Evolutionary conservation across 2,888 invertebrate species (phyloP), one percentile per base, ranked within the genome.

Genomic region (Pyrocoelia pectoralis): DNA sequence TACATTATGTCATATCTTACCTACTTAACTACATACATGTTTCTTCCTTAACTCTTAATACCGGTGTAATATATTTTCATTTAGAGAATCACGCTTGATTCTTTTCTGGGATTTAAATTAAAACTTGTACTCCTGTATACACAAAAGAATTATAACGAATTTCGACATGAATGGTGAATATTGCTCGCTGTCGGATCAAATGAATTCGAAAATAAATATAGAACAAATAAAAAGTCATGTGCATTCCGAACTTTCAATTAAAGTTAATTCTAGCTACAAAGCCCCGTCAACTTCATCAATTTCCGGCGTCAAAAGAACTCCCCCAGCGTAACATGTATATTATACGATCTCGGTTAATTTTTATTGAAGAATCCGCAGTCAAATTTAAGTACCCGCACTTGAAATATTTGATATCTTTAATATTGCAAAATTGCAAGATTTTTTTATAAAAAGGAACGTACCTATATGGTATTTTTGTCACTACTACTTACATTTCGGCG

Each of bases 21-120:
- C 15, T 48, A 29, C 38, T 43, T 56, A 49, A 49, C 49, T 33
- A 48, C 56, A 48, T 46, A 55, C 55, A 49, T 19, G 50, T 50
- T 57, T 50, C 38, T 50, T 57, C 28, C 33, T 57, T 57, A 38
- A 49, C 14, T 24, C 40, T 1, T 57, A 57, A 57, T 57, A 33
- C 14, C 10, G 15, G 10, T 18, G 14, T 24, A 24, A 50, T 57
- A 49, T 40, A 50, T 57, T 38, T 50, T 41, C 18, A 50, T 57
- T 56, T 38, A n/a, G 10, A 14, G 12, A 19, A 57, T 12, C 13
- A 41, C 15, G 18, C n/a, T 18, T 15, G 15, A n/a, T 53, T 53
- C n/a, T 40, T 40, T 19, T 52, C 9, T 12, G 19, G 8, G 15
- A 18, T 53, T 53, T 38, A 46, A 46, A 46, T 46, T 46, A 18